These are phyloP conservation scores for Lepidochrysops patricia DNA, from an alignment of 2,888 invertebrate genomes.

Conservation along the genomic window DNA sequence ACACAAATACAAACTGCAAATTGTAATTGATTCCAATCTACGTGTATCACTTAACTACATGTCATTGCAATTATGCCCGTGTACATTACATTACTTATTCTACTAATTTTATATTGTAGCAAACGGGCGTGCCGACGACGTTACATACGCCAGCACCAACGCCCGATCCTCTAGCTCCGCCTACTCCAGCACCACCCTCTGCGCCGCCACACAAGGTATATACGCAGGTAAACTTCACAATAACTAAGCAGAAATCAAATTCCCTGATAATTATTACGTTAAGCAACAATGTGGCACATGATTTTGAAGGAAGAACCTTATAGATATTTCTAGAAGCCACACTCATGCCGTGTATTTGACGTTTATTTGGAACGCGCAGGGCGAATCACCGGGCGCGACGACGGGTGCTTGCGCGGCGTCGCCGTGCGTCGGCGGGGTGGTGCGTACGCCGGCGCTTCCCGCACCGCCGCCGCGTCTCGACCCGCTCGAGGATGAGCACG, in stretches of 20 bases:
- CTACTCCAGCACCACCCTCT: constrained; percentile 62
- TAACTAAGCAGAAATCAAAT: too few species aligned
- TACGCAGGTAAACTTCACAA: constrained; percentile 44
- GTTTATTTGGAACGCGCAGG: constrained; percentile 21
- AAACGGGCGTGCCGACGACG: constrained; percentile 45
- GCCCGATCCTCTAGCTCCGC: constrained; percentile 63
- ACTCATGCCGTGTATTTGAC: background rate
- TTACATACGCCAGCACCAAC: constrained; percentile 71
- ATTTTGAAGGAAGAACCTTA: too few species aligned
- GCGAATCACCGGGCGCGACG: constrained; percentile 29
- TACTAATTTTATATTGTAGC: background rate
- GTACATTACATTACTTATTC: background rate
- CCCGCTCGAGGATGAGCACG: constrained; percentile 85
- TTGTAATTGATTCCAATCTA: too few species aligned
- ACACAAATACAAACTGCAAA: too few species aligned
- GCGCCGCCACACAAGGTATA: constrained; percentile 51
- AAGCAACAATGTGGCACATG: too few species aligned
- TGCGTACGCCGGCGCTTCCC: constrained; percentile 85
- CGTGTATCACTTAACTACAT: background rate
- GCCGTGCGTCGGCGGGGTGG: constrained; percentile 42
- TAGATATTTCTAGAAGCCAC: too few species aligned
- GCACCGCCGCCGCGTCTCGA: constrained; percentile 86
- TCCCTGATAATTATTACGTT: too few species aligned
- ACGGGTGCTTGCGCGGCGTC: constrained; percentile 25
- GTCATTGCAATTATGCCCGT: too few species aligned